Conservation (phyloP, 2,113 vertebrate genomes). For the Tor tambroides region DNA sequence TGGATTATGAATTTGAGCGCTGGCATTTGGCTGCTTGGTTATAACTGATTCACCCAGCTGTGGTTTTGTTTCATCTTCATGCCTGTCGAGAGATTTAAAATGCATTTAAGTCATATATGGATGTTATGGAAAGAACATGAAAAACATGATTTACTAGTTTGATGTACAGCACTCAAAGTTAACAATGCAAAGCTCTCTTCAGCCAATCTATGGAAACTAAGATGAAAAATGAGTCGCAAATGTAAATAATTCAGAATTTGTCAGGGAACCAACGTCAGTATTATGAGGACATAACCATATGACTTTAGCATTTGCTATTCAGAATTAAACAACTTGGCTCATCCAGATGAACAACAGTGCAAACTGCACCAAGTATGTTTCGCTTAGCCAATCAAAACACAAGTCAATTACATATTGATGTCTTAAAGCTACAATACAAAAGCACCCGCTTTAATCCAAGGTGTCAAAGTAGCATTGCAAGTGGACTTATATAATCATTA, state of each 20-base stretch:
- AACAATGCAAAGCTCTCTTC: neutral
- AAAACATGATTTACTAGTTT: neutral
- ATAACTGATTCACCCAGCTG: constrained; percentile 9
- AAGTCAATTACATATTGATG: neutral
- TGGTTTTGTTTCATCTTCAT: constrained; percentile 31
- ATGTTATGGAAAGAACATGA: neutral
- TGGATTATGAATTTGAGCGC: neutral
- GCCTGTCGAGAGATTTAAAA: constrained; percentile 28
- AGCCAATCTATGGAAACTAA: neutral
- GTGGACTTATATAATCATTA: too few species aligned
- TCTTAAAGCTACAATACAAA: neutral
- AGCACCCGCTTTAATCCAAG: too few species aligned
- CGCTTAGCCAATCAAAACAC: neutral
- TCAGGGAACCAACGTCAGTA: neutral
- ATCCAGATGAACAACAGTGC: neutral
- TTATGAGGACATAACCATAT: neutral
- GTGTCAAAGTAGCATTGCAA: too few species aligned
- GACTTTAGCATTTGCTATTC: neutral
- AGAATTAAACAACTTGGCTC: neutral
- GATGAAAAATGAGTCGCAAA: neutral
- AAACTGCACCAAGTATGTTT: neutral
- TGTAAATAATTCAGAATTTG: neutral
- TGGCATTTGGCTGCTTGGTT: neutral
- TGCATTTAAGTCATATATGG: neutral
- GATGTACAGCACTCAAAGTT: neutral